These are phyloP conservation scores for Crocallis elinguaria DNA, from an alignment of 2,888 invertebrate genomes.

Conservation along the genomic window DNA sequence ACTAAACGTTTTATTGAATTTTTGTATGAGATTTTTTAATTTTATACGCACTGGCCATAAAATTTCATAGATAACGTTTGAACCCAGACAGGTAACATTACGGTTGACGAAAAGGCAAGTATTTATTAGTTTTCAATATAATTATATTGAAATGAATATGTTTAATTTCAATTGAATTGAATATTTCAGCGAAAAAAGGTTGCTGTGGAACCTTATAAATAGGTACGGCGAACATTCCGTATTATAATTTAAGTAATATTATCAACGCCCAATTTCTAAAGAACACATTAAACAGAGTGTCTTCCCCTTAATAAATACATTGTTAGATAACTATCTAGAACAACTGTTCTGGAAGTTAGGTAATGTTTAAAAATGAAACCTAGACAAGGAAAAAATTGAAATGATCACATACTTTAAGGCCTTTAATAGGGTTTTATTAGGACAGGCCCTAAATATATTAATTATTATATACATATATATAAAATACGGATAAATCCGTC, in stretches of 20 bases:
- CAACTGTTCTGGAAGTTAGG: too few species aligned
- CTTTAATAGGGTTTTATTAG: too few species aligned
- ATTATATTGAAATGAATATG: conserved; percentile 9
- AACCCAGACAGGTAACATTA: conserved; percentile 75
- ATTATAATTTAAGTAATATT: background rate
- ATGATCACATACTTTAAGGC: too few species aligned
- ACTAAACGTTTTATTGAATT: conserved; percentile 28
- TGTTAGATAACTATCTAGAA: too few species aligned
- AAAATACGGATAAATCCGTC: too few species aligned
- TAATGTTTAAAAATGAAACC: too few species aligned
- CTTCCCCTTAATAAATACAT: too few species aligned
- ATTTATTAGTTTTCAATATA: conserved; percentile 30
- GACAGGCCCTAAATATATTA: too few species aligned
- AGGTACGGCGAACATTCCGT: conserved; percentile 60
- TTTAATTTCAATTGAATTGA: conserved; percentile 20
- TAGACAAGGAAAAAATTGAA: too few species aligned
- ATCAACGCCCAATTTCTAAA: too few species aligned
- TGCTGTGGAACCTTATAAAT: conserved; percentile 73
- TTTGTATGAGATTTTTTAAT: conserved; percentile 26
- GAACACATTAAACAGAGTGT: too few species aligned
- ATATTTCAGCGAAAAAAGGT: conserved; percentile 78
- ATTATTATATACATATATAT: too few species aligned
- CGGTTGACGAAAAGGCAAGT: conserved; percentile 78
- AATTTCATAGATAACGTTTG: conserved; percentile 64
- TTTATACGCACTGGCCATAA: conserved; percentile 27